phyloP scores from a whole-genome alignment of 2,113 vertebrate species.

The Rynchops niger region DNA sequence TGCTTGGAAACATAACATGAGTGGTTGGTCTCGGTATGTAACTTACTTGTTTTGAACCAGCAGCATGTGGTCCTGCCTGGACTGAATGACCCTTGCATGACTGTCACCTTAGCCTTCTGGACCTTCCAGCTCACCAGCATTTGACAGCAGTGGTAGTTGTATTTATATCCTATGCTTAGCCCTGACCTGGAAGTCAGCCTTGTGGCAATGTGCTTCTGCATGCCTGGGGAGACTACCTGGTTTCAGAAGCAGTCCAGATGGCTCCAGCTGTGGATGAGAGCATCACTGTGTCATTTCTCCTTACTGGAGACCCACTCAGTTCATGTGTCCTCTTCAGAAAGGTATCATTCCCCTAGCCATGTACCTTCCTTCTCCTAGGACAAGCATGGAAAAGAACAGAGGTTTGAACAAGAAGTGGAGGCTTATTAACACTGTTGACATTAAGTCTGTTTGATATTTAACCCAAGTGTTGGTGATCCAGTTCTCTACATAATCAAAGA shows the following conservation, averaged over 20 bases:
- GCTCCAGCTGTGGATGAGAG: not conserved
- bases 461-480: not conserved
- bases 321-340: not conserved
- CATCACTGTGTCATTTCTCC: not conserved
- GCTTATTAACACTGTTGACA: not conserved
- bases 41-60: not conserved
- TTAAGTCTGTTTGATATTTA: not conserved
- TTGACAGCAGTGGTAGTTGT: not conserved
- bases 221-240: fast-evolving
- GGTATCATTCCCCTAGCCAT: not conserved
- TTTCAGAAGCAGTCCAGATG: not conserved
- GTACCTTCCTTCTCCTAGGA: not conserved
- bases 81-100: not conserved
- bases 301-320: not conserved
- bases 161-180: not conserved
- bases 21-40: not conserved
- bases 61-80: not conserved
- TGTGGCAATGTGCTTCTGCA: not conserved
- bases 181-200: not conserved
- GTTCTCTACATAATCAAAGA: not conserved
- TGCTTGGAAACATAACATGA: not conserved
- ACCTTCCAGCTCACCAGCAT: not conserved
- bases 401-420: not conserved
- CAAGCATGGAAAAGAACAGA: not conserved
- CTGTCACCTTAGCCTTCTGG: not conserved